These are phyloP conservation scores for Cheiracanthium punctorium DNA, from an alignment of 2,888 invertebrate genomes.

Conservation along the genomic window DNA sequence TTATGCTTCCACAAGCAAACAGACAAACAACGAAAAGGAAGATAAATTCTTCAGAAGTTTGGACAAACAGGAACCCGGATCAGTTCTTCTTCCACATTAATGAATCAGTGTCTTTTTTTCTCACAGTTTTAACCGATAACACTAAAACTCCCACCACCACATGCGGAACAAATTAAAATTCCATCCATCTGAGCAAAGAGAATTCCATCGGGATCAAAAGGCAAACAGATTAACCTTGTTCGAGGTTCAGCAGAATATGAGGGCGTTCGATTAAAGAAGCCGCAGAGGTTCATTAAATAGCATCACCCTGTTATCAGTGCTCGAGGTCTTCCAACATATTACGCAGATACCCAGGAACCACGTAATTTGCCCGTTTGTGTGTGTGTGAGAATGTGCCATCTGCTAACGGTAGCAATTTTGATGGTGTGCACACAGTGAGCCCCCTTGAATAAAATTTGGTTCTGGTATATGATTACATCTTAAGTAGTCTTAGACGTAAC, in stretches of 20 bases:
- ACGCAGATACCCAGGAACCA: background rate
- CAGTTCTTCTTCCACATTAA: no score
- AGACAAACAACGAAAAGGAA: no score
- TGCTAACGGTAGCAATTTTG: background rate
- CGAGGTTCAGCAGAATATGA: slow-evolving; percentile 40
- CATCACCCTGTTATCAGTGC: slow-evolving; percentile 18
- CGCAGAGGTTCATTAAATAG: slow-evolving; percentile 22
- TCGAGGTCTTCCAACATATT: background rate
- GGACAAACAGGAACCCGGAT: no score
- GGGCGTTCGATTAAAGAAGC: slow-evolving; percentile 32
- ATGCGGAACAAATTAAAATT: slow-evolving; percentile 42
- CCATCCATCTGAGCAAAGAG: slow-evolving; percentile 21
- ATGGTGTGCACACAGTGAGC: background rate
- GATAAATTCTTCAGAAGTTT: no score
- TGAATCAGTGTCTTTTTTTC: background rate
- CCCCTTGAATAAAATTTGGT: no score
- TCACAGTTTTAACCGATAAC: background rate
- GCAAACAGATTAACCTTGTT: slow-evolving; percentile 58
- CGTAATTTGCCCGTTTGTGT: background rate
- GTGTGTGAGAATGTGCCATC: background rate
- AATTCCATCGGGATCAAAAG: slow-evolving; percentile 53
- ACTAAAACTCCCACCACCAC: background rate
- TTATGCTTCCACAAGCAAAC: no score
- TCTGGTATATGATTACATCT: no score
- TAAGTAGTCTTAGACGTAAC: no score